Conservation (phyloP, 2,113 vertebrate genomes). For the Nothocercus julius region DNA sequence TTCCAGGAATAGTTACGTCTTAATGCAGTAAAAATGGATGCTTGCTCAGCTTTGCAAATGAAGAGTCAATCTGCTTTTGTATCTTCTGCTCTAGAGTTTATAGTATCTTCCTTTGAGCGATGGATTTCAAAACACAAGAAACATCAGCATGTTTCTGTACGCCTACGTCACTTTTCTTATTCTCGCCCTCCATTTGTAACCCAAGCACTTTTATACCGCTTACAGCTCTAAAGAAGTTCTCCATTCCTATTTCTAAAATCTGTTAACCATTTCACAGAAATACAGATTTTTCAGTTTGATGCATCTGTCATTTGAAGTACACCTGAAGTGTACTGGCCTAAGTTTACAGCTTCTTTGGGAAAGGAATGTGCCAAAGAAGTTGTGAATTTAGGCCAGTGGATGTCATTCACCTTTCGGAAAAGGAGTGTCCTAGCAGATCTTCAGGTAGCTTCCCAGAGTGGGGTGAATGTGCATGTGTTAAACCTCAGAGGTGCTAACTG, state of each 20-base stretch:
- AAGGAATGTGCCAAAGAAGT: not conserved
- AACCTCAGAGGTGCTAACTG: fast-evolving
- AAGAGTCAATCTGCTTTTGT: not conserved
- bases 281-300: not conserved
- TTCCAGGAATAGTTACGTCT: not conserved
- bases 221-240: not conserved
- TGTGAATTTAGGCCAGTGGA: not conserved
- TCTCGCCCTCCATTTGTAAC: constrained; percentile 6
- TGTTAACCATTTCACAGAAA: constrained; percentile 4
- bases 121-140: not conserved
- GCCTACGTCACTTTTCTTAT: not conserved
- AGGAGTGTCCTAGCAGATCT: not conserved
- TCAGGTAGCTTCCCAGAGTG: not conserved
- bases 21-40: not conserved
- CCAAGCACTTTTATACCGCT: not conserved
- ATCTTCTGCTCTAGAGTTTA: not conserved
- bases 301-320: too few species aligned
- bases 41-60: not conserved
- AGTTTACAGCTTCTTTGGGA: constrained; percentile 4
- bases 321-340: not conserved
- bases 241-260: not conserved
- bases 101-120: not conserved
- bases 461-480: not conserved
- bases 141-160: not conserved
- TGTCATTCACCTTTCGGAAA: not conserved